These are phyloP conservation scores for Acronicta leporina DNA, from an alignment of 2,888 invertebrate species.

Conservation along the genomic window DNA sequence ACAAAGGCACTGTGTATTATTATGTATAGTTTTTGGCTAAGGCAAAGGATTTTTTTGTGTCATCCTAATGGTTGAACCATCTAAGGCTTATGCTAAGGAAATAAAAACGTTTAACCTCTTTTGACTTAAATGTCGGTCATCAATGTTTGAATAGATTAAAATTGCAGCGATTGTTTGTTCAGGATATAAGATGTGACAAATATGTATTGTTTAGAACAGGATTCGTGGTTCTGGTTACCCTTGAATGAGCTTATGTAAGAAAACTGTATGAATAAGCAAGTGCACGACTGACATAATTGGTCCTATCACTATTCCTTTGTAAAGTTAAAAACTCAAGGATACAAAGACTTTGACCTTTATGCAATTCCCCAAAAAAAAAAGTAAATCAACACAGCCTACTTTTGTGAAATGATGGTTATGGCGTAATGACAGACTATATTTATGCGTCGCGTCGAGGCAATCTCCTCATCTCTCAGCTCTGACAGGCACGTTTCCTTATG, in stretches of 20 bases:
- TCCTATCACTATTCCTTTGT: constrained; percentile 11
- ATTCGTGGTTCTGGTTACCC: constrained; percentile 13
- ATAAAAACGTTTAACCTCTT: constrained; percentile 13
- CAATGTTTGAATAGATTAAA: constrained; percentile 14
- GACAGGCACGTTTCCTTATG: no score
- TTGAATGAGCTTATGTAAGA: constrained; percentile 26
- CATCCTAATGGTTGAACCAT: constrained; percentile 2
- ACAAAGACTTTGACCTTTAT: background rate
- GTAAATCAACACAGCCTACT: no score
- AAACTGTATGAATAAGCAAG: constrained; percentile 14
- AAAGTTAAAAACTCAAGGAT: background rate
- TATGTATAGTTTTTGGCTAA: background rate
- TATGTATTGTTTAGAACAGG: constrained; percentile 19
- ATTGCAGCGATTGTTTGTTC: constrained; percentile 12
- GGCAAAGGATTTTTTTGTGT: background rate
- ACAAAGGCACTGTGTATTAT: constrained; percentile 1
- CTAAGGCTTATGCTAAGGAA: no score
- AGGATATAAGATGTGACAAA: constrained; percentile 18
- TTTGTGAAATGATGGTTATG: no score
- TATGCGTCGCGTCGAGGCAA: no score
- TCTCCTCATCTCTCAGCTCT: no score
- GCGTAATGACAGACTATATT: no score
- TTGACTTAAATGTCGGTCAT: constrained; percentile 15
- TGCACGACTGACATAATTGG: constrained; percentile 3
- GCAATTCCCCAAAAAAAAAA: no score